Evolutionary conservation across 2,797 vertebrate species (phyloP).

Genomic region (Aselliscus stoliczkanus): DNA sequence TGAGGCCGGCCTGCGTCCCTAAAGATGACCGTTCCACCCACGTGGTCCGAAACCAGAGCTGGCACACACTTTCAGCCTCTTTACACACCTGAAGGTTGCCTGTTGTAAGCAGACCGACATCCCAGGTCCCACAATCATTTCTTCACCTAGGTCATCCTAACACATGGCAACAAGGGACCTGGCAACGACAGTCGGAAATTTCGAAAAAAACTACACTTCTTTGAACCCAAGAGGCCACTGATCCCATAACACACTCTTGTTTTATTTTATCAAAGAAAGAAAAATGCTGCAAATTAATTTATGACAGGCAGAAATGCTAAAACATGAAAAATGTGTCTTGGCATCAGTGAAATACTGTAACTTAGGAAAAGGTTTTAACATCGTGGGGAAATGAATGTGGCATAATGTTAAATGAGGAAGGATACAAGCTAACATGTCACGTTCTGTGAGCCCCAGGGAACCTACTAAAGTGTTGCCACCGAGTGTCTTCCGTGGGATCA

Average conservation of each 20-base stretch:
- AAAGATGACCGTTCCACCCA: background rate
- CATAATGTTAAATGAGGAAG: no score
- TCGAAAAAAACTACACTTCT: background rate
- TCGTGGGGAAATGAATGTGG: background rate
- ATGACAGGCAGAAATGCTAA: fast-evolving
- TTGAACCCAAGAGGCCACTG: background rate
- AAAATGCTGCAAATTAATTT: background rate
- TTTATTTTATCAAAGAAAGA: background rate
- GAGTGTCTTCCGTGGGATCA: background rate
- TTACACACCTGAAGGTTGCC: background rate
- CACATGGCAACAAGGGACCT: background rate
- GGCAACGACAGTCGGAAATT: no score
- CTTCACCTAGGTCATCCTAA: background rate
- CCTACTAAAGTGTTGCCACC: no score
- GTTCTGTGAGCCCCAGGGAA: background rate
- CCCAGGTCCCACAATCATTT: background rate
- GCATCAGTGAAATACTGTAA: background rate
- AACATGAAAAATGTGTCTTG: background rate
- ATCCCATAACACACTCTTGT: background rate
- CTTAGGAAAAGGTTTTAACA: no score
- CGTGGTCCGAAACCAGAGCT: background rate
- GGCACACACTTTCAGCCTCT: background rate
- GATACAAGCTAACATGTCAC: fast-evolving
- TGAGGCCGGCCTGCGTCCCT: background rate
- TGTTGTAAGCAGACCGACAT: background rate